phyloP scores from a whole-genome alignment of 2,113 vertebrate species.

The Takifugu bimaculatus region DNA sequence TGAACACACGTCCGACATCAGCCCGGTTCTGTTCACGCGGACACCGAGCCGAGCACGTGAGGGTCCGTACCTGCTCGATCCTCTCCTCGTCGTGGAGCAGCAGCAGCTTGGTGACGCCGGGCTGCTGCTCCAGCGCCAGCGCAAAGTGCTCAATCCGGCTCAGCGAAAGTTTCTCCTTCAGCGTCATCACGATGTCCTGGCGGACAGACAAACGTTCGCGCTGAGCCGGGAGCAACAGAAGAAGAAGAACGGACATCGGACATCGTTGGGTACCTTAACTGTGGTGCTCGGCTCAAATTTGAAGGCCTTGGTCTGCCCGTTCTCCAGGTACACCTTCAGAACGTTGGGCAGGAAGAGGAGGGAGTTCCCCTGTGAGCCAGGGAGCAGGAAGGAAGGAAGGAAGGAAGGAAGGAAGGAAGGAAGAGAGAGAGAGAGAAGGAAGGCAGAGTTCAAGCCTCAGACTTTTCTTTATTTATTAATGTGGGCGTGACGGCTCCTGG shows the following conservation, averaged over 20 bases:
- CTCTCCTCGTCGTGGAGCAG: slow-evolving; percentile 90
- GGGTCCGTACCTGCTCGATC: slow-evolving; percentile 82
- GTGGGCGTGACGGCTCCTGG: too few relatives aligned
- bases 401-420: too few relatives aligned
- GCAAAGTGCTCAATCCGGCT: slow-evolving; percentile 85
- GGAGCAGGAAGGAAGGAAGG: too few relatives aligned
- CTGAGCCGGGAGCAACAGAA: not conserved
- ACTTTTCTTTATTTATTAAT: too few relatives aligned
- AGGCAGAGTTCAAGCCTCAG: too few relatives aligned
- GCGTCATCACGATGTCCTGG: slow-evolving; percentile 94
- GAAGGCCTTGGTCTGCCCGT: slow-evolving; percentile 97
- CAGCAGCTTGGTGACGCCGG: slow-evolving; percentile 82
- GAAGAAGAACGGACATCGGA: too few relatives aligned
- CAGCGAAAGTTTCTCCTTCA: slow-evolving; percentile 94
- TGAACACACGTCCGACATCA: slow-evolving; percentile 43
- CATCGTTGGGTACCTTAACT: slow-evolving; percentile 82
- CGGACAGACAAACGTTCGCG: slow-evolving; percentile 10
- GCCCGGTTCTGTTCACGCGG: not conserved
- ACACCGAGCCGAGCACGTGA: not conserved
- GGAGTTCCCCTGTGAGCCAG: slow-evolving; percentile 83
- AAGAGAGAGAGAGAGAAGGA: too few relatives aligned
- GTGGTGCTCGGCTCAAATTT: slow-evolving; percentile 90
- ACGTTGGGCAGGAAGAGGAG: slow-evolving; percentile 95
- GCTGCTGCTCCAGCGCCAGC: slow-evolving; percentile 87
- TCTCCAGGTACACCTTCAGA: slow-evolving; percentile 96